phyloP scores from a whole-genome alignment of 2,113 vertebrate genomes.

The Microcebus lehilahytsara region DNA sequence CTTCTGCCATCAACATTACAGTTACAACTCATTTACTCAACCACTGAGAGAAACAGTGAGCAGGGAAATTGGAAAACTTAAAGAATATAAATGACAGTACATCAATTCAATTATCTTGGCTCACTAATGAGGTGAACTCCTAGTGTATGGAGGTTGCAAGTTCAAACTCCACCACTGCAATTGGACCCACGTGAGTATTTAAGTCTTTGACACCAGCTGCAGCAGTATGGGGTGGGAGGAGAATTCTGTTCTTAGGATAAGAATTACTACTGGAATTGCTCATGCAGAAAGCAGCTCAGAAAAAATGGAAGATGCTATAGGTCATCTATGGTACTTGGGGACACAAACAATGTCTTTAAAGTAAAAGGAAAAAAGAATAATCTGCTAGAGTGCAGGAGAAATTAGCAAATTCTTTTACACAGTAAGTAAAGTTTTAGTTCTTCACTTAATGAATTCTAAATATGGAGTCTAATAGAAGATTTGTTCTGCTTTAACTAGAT shows the following conservation, averaged over 20 bases:
- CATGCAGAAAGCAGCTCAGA: constrained; percentile 78
- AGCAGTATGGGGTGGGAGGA: constrained; percentile 74
- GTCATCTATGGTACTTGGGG: constrained; percentile 78
- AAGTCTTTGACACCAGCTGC: constrained; percentile 79
- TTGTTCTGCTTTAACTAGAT: constrained; percentile 6
- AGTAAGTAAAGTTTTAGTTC: constrained; percentile 23
- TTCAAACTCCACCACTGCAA: constrained; percentile 79
- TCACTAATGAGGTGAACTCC: constrained; percentile 84
- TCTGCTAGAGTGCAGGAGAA: constrained; percentile 44
- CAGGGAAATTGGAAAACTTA: constrained; percentile 76
- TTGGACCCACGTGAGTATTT: constrained; percentile 81
- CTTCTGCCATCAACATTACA: constrained; percentile 53
- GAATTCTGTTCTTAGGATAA: constrained; percentile 79
- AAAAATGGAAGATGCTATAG: constrained; percentile 77
- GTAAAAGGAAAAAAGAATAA: constrained; percentile 50
- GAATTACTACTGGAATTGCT: constrained; percentile 80
- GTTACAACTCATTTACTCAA: constrained; percentile 70
- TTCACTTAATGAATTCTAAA: constrained; percentile 23
- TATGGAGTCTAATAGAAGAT: constrained; percentile 35
- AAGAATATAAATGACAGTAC: constrained; percentile 79
- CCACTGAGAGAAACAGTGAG: constrained; percentile 68
- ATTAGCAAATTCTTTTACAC: constrained; percentile 26
- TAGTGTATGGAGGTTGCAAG: constrained; percentile 77
- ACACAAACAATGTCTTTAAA: constrained; percentile 72
- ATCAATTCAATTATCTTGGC: constrained; percentile 81